These are phyloP conservation scores for Eledone cirrhosa DNA, from an alignment of 2,888 invertebrate genomes.

Conservation along the genomic window DNA sequence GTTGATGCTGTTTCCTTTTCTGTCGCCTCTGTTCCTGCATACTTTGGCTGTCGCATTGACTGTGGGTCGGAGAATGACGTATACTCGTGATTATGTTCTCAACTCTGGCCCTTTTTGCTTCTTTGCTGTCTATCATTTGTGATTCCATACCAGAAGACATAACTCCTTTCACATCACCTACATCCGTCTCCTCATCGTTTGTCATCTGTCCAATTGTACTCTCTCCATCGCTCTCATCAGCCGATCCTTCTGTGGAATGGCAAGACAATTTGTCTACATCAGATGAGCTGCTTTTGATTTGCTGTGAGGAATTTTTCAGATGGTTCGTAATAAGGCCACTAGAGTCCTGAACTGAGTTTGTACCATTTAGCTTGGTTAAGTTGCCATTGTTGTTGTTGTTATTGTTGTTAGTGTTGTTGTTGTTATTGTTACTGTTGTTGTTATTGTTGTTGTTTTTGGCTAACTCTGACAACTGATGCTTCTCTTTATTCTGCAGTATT, in stretches of 20 bases:
- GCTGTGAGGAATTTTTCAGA: slow-evolving; percentile 34
- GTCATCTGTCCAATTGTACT: slow-evolving; percentile 34
- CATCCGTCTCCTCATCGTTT: slow-evolving; percentile 30
- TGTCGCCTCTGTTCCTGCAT: slow-evolving; percentile 48
- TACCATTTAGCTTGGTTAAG: slow-evolving; percentile 27
- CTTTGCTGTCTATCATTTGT: slow-evolving; percentile 45
- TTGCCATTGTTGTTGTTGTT: slow-evolving; percentile 7
- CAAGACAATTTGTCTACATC: neutral
- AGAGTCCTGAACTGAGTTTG: slow-evolving; percentile 13
- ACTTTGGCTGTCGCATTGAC: slow-evolving; percentile 38
- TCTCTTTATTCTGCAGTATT: slow-evolving; percentile 88
- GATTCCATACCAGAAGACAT: slow-evolving; percentile 35
- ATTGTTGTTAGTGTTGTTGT: slow-evolving; percentile 22
- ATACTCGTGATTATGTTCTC: slow-evolving; percentile 95
- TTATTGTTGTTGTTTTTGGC: slow-evolving; percentile 39
- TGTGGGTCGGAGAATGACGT: slow-evolving; percentile 70
- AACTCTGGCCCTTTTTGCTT: slow-evolving; percentile 88
- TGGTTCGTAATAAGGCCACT: slow-evolving; percentile 27
- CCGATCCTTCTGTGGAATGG: slow-evolving; percentile 23
- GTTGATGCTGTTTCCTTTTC: slow-evolving; percentile 93
- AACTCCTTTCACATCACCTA: slow-evolving; percentile 31
- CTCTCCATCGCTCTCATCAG: slow-evolving; percentile 31
- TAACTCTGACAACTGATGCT: slow-evolving; percentile 72
- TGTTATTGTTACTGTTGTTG: slow-evolving; percentile 29
- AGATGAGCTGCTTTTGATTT: neutral